Evolutionary conservation across 2,797 vertebrate genomes (phyloP), one percentile per base, ranked within the genome.

Genomic region (Tragopan temminckii): DNA sequence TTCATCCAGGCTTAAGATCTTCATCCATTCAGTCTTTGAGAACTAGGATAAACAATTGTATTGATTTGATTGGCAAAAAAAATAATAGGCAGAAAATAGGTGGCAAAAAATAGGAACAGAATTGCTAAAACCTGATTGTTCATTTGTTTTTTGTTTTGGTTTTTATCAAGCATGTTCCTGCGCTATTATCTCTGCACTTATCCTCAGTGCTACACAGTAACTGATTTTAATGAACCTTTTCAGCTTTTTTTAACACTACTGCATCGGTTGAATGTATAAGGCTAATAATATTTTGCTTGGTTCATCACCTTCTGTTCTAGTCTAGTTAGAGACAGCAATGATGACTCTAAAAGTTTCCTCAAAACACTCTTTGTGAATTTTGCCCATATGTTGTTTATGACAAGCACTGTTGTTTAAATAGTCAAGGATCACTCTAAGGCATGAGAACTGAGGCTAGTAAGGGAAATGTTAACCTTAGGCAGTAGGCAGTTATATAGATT

Each of bases 41-140:
- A 76, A 14, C 14, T 18, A 85, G 13, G 2, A 59, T 50, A 62
- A 80, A 67, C 57, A 0, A 55, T 43, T 86, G 12, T 6, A 33
- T 15, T 35, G 13, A 57, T 80, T 10, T 62, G 35, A 31, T 16
- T 35, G 85, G 62, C n/a, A 59, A 19, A 81, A 50, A 55, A 91
- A 52, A 0, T 31, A 18, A 0, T n/a, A 18, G 7, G 13, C 14
- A 2, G 25, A 52, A 29, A 52, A 27, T 27, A 29, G 6, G 1
- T 33, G 29, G 1, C 19, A 50, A 50, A 91, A 67, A 3, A 0
- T 42, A 16, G 6, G 13, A 24, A 13, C 29, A n/a, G 6, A 46
- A 67, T 21, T 80, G 20, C 13, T 71, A 3, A 85, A 80, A 29
- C 25, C 25, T 9, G 25, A 15, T 16, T 52, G 25, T 27, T 50